Evolutionary conservation across 2,888 invertebrate genomes (phyloP).

Genomic region (Cryptus armator): DNA sequence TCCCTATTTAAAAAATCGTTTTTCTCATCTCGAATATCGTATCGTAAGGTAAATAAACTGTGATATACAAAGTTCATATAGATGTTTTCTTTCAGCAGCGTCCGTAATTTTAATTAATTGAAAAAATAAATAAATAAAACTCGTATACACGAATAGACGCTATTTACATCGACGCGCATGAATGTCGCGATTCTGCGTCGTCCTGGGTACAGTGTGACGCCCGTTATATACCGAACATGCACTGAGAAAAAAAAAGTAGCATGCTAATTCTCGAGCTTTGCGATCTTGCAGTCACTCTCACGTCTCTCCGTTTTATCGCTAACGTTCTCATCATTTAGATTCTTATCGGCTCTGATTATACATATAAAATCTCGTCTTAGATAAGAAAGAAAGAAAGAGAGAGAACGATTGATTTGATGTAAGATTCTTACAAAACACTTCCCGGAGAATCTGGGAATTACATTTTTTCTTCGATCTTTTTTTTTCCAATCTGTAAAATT

Average conservation of each 20-base stretch:
- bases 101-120: background rate
- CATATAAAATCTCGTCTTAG: constrained; percentile 23
- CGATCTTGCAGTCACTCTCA: constrained; percentile 26
- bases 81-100: no score
- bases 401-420: background rate
- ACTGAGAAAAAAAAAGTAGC: no score
- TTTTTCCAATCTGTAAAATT: no score
- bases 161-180: background rate
- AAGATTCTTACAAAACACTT: constrained; percentile 19
- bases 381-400: constrained; percentile 20
- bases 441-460: no score
- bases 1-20: no score
- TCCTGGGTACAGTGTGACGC: background rate
- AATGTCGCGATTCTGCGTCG: background rate
- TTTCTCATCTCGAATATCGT: no score
- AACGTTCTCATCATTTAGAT: constrained; percentile 46
- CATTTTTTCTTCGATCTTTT: no score
- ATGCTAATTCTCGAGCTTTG: background rate
- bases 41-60: no score
- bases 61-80: no score
- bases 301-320: constrained; percentile 51
- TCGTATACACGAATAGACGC: background rate
- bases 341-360: constrained; percentile 51
- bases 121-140: background rate
- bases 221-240: background rate